Evolutionary conservation across 2,888 invertebrate genomes (phyloP), one percentile per base, ranked within the genome.

Genomic region (Bugulina stolonifera): DNA sequence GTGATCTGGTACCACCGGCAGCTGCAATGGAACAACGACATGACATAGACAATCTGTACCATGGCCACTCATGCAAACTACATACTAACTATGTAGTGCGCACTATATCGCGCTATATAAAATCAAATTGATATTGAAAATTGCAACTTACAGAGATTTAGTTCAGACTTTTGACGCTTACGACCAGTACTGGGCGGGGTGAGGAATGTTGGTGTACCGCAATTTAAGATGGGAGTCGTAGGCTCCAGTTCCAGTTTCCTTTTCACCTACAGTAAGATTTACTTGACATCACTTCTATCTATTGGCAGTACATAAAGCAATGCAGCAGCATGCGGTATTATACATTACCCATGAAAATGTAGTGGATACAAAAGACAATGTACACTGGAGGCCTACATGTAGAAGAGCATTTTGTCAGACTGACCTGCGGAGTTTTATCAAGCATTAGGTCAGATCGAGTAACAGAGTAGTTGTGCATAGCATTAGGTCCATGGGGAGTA

Each of bases 241-340:
- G 77, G 75, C 35, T 79, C 80, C 27, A 81, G 74, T 32, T 81
- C 80, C 29, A 81, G 73, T 72, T 80, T 79, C 69, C 81, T 70
- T 69, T 81, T 81, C 0, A 79, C 81, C 81, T 81, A 73, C 43
- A 5, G 18, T 10, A 43, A 43, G n/a, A n/a, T n/a, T n/a, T n/a
- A n/a, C n/a, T n/a, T n/a, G n/a, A n/a, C n/a, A n/a, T n/a, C n/a
- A n/a, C n/a, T n/a, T n/a, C n/a, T n/a, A n/a, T n/a, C n/a, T n/a
- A n/a, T n/a, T n/a, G n/a, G n/a, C n/a, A n/a, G n/a, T n/a, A n/a
- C n/a, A n/a, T n/a, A n/a, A n/a, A n/a, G n/a, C n/a, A n/a, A n/a
- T n/a, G n/a, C n/a, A n/a, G n/a, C n/a, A n/a, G n/a, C n/a, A n/a
- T n/a, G n/a, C n/a, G n/a, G n/a, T n/a, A n/a, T n/a, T n/a, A n/a